Evolutionary conservation across 2,797 vertebrate species (phyloP).

Genomic region (Premnoplex brunnescens): DNA sequence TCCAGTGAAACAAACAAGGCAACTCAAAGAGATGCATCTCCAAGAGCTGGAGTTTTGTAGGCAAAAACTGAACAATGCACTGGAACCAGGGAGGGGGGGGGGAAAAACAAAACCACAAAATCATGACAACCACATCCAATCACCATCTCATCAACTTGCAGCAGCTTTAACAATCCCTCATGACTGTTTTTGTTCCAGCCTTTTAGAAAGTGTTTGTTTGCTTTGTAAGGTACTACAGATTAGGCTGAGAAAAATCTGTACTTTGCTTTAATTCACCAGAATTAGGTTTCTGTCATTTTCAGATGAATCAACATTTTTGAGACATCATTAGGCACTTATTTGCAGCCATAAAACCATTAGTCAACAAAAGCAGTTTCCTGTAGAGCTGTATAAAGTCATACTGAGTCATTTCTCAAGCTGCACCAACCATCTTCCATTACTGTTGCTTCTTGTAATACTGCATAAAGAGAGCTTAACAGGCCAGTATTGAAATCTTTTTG

Average conservation of each 20-base stretch:
- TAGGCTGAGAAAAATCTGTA: not conserved
- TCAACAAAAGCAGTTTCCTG: not conserved
- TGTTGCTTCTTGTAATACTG: not conserved
- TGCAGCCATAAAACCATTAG: not conserved
- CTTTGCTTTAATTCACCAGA: constrained; percentile 22
- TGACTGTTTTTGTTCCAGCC: not conserved
- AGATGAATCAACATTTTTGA: constrained; percentile 15
- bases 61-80: not conserved
- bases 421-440: not conserved
- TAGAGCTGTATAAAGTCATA: not conserved
- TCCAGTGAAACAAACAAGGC: not conserved
- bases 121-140: not conserved
- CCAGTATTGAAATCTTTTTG: not conserved
- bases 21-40: not conserved
- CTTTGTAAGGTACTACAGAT: not conserved
- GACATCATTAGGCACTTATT: not conserved
- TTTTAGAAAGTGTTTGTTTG: not conserved
- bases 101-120: not conserved
- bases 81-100: not conserved
- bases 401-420: constrained; percentile 2
- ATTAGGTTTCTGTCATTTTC: constrained; percentile 6
- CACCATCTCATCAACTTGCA: not conserved
- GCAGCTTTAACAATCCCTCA: not conserved
- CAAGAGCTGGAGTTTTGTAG: not conserved
- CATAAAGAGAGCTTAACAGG: constrained; percentile 2